Base-by-base conservation (phyloP, 2,888 invertebrate species). In the Pocota personata region DNA sequence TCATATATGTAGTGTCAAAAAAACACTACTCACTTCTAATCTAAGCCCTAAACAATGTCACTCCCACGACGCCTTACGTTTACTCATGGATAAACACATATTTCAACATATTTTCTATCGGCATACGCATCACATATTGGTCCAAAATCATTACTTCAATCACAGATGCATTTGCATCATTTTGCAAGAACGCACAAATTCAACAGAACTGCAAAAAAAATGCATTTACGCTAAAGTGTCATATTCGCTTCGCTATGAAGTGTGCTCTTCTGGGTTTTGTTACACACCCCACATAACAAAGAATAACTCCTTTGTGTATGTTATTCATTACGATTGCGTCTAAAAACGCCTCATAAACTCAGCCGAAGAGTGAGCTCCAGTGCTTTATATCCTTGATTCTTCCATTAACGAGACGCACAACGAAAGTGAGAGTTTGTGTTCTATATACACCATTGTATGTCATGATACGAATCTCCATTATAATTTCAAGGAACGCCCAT, bases 371-470 rank as follows among this genome's bases (percentile, higher is more conserved):
- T 50, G 76, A 16, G 32, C 40, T 77, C 30, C 57, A 27, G 62
- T 32, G 71, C 77, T 57, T 73, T 37, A 71, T 55, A 32, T 82
- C 75, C 80, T 40, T 40, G 66, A 72, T 67, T 57, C 72, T 69
- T 40, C 75, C 84, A 80, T 84, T 84, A 84, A 80, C 71, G 75
- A 69, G 67, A 73, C 55, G 40, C 69, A 43, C 50, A 75, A 75
- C 80, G 84, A 84, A 84, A 84, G 84, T 71, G 69, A 84, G 84
- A 84, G 84, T 84, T 79, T 60, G 69, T 80, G 79, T 84, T 79
- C 79, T 64, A 84, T 69, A 75, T 80, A 79, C 84, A 64, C 48
- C 43, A 30, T 78, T 75, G 69, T 40, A 46, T 35, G 19, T 16
- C 58, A 80, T 58, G 43, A 57, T 64, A 71, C 16, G 55, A 69